Percentiles rank a stretch among this genome's conserved stretches.
These are phyloP conservation scores for Chrysolina americana DNA, from an alignment of 2,888 invertebrate species.

Conservation along the genomic window DNA sequence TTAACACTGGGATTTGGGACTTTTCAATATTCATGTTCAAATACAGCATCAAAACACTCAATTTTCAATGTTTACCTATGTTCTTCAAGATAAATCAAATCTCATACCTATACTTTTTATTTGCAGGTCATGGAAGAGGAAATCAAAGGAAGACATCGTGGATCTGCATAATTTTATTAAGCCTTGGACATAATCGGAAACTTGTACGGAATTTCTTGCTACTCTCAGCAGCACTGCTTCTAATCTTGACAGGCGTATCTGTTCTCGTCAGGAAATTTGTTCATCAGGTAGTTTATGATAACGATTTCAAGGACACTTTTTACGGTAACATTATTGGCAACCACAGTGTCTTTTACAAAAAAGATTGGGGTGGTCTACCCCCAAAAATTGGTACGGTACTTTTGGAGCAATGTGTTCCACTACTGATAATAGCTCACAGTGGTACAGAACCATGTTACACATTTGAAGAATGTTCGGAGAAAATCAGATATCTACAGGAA, in stretches of 20 bases:
- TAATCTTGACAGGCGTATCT: slow-evolving; percentile 7
- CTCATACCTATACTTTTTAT: not conserved
- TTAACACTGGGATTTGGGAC: too few relatives aligned
- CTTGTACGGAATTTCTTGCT: slow-evolving; percentile 15
- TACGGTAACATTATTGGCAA: slow-evolving; percentile 37
- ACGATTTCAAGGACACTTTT: slow-evolving; percentile 20
- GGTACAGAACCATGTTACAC: slow-evolving; percentile 69
- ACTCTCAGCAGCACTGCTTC: slow-evolving; percentile 17
- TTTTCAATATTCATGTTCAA: too few relatives aligned
- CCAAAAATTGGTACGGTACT: slow-evolving; percentile 57
- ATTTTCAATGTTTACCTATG: too few relatives aligned
- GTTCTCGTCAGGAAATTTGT: slow-evolving; percentile 14
- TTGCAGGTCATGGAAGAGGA: slow-evolving; percentile 10
- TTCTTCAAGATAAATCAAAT: too few relatives aligned
- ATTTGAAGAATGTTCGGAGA: slow-evolving; percentile 69
- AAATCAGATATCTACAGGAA: slow-evolving; percentile 70
- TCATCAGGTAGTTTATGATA: slow-evolving; percentile 1
- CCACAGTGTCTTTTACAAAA: slow-evolving; percentile 46
- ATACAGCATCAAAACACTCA: too few relatives aligned
- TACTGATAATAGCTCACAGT: slow-evolving; percentile 70
- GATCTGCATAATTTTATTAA: not conserved
- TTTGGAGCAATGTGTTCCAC: slow-evolving; percentile 64
- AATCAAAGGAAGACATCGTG: not conserved
- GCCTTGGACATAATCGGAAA: slow-evolving; percentile 2
- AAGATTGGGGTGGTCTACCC: slow-evolving; percentile 70